Evolutionary conservation across 2,888 invertebrate genomes (phyloP), one percentile per base, ranked within the genome.

Genomic region (Corythucha ciliata): DNA sequence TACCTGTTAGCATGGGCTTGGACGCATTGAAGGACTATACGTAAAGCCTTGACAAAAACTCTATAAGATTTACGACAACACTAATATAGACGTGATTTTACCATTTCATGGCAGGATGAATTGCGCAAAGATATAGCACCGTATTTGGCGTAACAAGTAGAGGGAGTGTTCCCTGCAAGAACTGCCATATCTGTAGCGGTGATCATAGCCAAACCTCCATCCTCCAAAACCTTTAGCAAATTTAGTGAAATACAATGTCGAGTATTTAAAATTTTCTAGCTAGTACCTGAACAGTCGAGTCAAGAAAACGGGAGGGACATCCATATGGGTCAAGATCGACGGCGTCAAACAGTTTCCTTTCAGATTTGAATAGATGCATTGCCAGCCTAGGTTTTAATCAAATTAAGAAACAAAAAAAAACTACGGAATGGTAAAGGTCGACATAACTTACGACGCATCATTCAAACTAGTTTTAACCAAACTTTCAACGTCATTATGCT

Each of bases 121-220:
- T 81, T 80, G 63, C 83, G 81, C 37, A 96, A 68, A 1, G 96
- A 86, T 51, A 93, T 72, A 1, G 93, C 80, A 0, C 96, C 96
- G 66, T 99, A 99, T 72, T 94, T 96, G 7, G 80, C 78, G 62
- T 81, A 78, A 66, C 96, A 96, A 0, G 94, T 88, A 70, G 98
- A 97, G 0, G 92, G 87, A 0, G 86, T 78, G 70, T 94, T 96
- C 0, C 98, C 98, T 52, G 94, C 94, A 39, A 98, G 69, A 0
- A 96, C 85, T 0, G 85, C 90, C 88, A 94, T 91, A 68, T 99
- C 98, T 0, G 98, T 99, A 22, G 94, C 96, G 0, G 98, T 99
- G 0, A 98, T 81, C 60, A 96, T 76, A 25, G 99, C 69, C 22
- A 99, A 66, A 0, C 97, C 97, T 12, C 87, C 85, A 59, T 87